Evolutionary conservation across 2,888 invertebrate species (phyloP).

Genomic region (Lycocerus yunnanus): DNA sequence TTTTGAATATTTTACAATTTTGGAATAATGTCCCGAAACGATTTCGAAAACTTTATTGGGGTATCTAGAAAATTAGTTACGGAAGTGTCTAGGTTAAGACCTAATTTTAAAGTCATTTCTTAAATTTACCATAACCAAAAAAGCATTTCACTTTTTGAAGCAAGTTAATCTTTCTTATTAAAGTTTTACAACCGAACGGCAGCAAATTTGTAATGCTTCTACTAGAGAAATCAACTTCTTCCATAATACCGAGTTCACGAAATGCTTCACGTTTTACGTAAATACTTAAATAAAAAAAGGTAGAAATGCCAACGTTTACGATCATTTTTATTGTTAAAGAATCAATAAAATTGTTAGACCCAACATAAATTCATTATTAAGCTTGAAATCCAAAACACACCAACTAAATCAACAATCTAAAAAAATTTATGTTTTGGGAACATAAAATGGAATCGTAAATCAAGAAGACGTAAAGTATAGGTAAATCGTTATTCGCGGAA

Average conservation of each 20-base stretch:
- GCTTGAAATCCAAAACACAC: slow-evolving; percentile 27
- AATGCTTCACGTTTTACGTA: slow-evolving; percentile 25
- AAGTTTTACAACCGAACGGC: neutral
- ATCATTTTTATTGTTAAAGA: slow-evolving; percentile 26
- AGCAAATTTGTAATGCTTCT: neutral
- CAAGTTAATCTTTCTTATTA: neutral
- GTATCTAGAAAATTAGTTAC: slow-evolving; percentile 7
- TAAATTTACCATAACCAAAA: neutral
- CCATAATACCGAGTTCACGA: slow-evolving; percentile 5
- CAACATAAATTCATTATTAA: slow-evolving; percentile 30
- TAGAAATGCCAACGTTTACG: slow-evolving; percentile 26
- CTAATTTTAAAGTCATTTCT: slow-evolving; percentile 5
- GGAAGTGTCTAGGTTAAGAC: slow-evolving; percentile 15
- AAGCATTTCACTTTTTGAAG: neutral
- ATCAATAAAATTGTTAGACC: slow-evolving; percentile 29
- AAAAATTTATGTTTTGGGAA: slow-evolving; percentile 27
- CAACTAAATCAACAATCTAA: slow-evolving; percentile 31
- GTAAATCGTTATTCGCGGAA: neutral
- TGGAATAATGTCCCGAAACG: slow-evolving; percentile 1
- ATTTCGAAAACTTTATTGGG: slow-evolving; percentile 20
- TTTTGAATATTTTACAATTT: slow-evolving; percentile 24
- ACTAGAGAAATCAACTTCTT: neutral
- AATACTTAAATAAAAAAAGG: slow-evolving; percentile 15
- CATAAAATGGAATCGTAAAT: slow-evolving; percentile 21
- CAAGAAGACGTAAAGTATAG: neutral